Percentiles rank a stretch among this genome's conserved stretches.
phyloP scores from a whole-genome alignment of 2,888 invertebrate genomes.

The Apodemia duryi region DNA sequence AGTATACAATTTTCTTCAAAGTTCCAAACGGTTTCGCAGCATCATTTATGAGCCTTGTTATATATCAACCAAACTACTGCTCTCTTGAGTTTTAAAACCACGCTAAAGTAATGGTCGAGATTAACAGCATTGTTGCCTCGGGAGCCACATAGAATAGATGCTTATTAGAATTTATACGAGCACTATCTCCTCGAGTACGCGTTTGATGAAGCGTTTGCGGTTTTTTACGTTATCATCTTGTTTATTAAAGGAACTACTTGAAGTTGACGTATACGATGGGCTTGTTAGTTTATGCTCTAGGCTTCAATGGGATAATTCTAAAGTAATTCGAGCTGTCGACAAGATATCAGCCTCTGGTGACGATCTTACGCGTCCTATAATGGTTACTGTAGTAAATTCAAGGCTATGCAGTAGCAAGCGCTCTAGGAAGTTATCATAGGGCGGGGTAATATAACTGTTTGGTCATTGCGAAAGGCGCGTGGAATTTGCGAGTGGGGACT shows the following conservation, averaged over 20 bases:
- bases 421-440: constrained; percentile 64
- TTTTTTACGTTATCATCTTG: constrained; percentile 66
- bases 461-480: constrained; percentile 51
- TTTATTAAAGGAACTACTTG: constrained; percentile 67
- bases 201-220: constrained; percentile 52
- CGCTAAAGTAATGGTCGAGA: constrained; percentile 66
- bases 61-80: constrained; percentile 55
- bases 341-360: constrained; percentile 65
- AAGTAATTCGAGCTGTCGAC: constrained; percentile 69
- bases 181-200: constrained; percentile 43
- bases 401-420: constrained; percentile 72
- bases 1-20: not conserved
- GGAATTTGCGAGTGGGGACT: constrained; percentile 65
- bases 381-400: constrained; percentile 48
- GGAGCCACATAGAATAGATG: constrained; percentile 55
- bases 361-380: constrained; percentile 55
- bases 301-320: constrained; percentile 65
- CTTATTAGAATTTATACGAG: constrained; percentile 71
- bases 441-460: constrained; percentile 51
- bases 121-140: constrained; percentile 69
- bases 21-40: constrained; percentile 3
- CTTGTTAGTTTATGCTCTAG: constrained; percentile 58
- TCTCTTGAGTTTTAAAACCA: constrained; percentile 53
- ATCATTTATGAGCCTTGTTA: constrained; percentile 7
- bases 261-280: constrained; percentile 48